A percentile compares a stretch with the other conserved stretches of the same genome.
phyloP scores from a whole-genome alignment of 2,888 invertebrate species.

The Tortricodes alternella region DNA sequence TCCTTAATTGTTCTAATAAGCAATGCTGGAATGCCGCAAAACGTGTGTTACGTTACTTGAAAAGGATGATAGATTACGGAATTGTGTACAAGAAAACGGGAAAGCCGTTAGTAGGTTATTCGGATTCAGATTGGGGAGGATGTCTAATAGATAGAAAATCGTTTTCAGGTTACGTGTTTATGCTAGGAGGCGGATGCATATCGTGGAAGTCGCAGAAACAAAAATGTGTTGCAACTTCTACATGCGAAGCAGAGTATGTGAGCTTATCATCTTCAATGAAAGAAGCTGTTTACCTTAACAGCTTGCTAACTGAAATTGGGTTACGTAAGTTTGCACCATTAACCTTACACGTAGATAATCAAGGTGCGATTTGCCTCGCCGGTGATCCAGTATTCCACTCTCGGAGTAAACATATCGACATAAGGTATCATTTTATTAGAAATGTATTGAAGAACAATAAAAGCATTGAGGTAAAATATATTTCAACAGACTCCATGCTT shows the following conservation, averaged over 20 bases:
- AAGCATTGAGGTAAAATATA: not conserved
- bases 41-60: not conserved
- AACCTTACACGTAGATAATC: not conserved
- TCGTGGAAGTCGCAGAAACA: not conserved
- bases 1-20: not conserved
- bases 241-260: not conserved
- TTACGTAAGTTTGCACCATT: not conserved
- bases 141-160: not conserved
- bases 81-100: not conserved
- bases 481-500: not conserved
- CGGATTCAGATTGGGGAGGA: not conserved
- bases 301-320: slow-evolving; percentile 1
- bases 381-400: slow-evolving; percentile 1
- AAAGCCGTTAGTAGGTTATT: not conserved
- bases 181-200: not conserved
- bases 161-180: not conserved
- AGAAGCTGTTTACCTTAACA: not conserved
- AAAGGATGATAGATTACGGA: not conserved
- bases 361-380: not conserved
- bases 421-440: not conserved
- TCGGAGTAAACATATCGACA: not conserved
- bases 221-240: not conserved
- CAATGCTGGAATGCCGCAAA: not conserved
- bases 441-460: not conserved
- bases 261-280: not conserved